A percentile compares a stretch with the other conserved stretches of the same genome.
These are phyloP conservation scores for Steinernema hermaphroditum DNA, from an alignment of 2,888 invertebrate genomes.

Conservation along the genomic window DNA sequence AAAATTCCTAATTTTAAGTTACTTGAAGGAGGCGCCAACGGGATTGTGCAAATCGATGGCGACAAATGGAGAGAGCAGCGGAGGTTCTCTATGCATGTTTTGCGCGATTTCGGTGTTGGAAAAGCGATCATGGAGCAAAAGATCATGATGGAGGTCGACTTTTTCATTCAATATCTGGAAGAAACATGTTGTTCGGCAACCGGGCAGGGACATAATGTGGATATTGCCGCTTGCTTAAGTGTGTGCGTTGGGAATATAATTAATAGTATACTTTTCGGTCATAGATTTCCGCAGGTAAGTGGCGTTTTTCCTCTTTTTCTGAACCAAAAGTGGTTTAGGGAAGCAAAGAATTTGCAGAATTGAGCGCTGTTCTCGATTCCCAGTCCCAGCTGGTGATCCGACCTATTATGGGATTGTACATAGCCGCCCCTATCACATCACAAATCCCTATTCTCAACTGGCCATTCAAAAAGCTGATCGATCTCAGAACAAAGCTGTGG, in stretches of 20 bases:
- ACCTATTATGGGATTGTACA: slow-evolving; percentile 58
- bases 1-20: slow-evolving; percentile 17
- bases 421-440: slow-evolving; percentile 54
- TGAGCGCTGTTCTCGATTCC: slow-evolving; percentile 49
- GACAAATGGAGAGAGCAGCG: slow-evolving; percentile 66
- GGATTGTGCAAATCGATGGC: slow-evolving; percentile 64
- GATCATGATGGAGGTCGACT: slow-evolving; percentile 51
- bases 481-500: slow-evolving; percentile 51
- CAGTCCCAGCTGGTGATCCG: slow-evolving; percentile 58
- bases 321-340: neutral
- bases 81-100: slow-evolving; percentile 55
- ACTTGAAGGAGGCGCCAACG: slow-evolving; percentile 61
- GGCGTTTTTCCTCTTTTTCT: too few relatives aligned
- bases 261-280: slow-evolving; percentile 62
- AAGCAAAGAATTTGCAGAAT: slow-evolving; percentile 4
- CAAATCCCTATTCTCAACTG: slow-evolving; percentile 56
- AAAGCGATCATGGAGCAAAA: slow-evolving; percentile 62
- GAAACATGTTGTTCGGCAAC: neutral
- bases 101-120: slow-evolving; percentile 65
- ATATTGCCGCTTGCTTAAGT: slow-evolving; percentile 48
- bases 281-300: slow-evolving; percentile 56
- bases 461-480: slow-evolving; percentile 57
- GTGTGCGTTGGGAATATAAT: slow-evolving; percentile 65
- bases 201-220: slow-evolving; percentile 33
- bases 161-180: slow-evolving; percentile 33